Evolutionary conservation across 1,140 invertebrate species (phyloP), one percentile per base, ranked within the genome.

Genomic region (Zaprionus tsacasi): DNA sequence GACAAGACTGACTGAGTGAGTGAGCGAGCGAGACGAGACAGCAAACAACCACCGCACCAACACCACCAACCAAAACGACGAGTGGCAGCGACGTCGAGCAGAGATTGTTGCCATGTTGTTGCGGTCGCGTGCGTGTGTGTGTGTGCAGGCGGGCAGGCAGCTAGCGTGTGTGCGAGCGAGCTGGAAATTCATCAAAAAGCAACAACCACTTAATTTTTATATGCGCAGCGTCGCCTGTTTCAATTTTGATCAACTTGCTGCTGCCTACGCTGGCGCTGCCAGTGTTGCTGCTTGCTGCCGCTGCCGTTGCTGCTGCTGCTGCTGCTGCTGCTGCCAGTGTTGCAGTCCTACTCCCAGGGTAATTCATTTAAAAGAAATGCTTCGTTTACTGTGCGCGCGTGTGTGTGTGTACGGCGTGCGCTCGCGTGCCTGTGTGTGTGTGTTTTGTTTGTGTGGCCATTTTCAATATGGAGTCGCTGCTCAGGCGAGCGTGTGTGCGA

Each of bases 131-230:
- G 17, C n/a, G 17, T 27, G 25, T 33, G 27, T 54, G 56, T 43
- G 17, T n/a, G 60, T 45, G 12, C 11, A 10, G 70, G 10, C 38
- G 71, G 70, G 12, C 11, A 10, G 70, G 10, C 38, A 74, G 70
- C 40, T 15, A 36, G 58, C 17, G 65, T 80, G 74, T 40, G 77
- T 80, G 78, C 76, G 86, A 91, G 83, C 38, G 89, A 86, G 80
- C 74, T 58, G 67, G 83, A 92, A 92, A 92, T 91, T 92, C 87
- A 92, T 92, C 87, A 92, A 91, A 78, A 79, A 81, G 81, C 80
- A 85, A 88, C 76, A 88, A 85, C 81, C 91, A 91, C 91, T 91
- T 91, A 91, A 91, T 91, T 91, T 92, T 91, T 91, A 91, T 91
- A 83, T 81, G 81, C 78, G 70, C 71, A 70, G 67, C 81, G 66